phyloP scores from a whole-genome alignment of 2,113 vertebrate species.

The Chloropsis cyanopogon region DNA sequence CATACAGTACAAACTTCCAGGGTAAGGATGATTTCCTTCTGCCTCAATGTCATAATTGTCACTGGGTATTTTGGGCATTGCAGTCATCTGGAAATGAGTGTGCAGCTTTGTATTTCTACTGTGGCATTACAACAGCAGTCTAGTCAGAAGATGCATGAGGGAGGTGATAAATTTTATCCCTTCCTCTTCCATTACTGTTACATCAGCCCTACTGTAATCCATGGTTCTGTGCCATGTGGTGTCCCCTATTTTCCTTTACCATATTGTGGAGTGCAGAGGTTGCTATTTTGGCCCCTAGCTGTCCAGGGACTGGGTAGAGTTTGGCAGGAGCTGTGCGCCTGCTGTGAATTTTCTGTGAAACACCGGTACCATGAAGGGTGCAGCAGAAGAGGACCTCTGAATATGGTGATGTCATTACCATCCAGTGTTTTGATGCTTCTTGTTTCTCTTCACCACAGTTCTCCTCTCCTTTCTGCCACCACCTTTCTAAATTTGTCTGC shows the following conservation, averaged over 20 bases:
- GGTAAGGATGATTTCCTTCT: neutral
- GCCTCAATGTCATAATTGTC: conserved; percentile 1
- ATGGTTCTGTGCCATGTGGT: neutral
- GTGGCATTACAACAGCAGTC: neutral
- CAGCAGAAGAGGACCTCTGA: neutral
- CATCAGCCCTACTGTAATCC: neutral
- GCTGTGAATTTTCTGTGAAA: neutral
- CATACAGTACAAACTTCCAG: neutral
- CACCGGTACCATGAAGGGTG: neutral
- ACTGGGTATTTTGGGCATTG: conserved; percentile 14
- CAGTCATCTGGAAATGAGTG: conserved; percentile 24
- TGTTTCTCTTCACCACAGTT: neutral
- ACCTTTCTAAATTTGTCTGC: neutral
- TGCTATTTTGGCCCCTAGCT: neutral
- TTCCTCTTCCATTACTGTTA: neutral
- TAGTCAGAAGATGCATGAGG: neutral
- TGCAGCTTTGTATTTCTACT: neutral
- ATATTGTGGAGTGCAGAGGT: neutral
- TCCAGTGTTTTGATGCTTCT: neutral
- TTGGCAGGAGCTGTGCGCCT: neutral
- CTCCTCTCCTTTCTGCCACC: neutral
- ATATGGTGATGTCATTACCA: neutral
- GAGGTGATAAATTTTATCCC: neutral
- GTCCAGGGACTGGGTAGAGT: neutral
- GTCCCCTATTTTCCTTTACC: neutral